Evolutionary conservation across 2,113 vertebrate species (phyloP), one percentile per base, ranked within the genome.

Genomic region (Sapayoa aenigma): DNA sequence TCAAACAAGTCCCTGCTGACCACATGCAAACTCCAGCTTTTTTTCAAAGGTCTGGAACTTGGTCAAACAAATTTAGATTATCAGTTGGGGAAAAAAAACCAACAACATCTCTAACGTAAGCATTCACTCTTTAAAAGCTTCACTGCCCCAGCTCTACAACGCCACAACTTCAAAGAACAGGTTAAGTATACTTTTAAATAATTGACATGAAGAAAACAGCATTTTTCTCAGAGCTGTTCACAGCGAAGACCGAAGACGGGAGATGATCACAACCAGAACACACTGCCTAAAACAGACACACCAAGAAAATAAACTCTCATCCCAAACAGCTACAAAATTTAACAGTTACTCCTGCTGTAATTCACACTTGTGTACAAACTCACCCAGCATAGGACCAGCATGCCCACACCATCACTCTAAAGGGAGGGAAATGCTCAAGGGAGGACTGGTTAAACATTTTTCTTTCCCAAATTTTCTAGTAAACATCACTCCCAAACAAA

Each of bases 361-460:
- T 25, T 81, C 84, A 77, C 59, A 24, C 15, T 59, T 1, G 0
- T 11, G 17, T 49, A 62, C 42, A 75, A 63, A 19, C 25, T 77
- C 78, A 72, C 17, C 3, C 0, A 0, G 19, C 0, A 0, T 0
- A 72, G 49, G 50, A 76, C 21, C 84, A 35, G 53, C 23, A 31
- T 5, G 4, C 39, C 46, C 52, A 89, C 42, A 73, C 5, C 62
- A 65, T 31, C 6, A 0, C 37, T 65, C 49, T 66, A 19, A 52
- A n/a, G 24, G n/a, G 15, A 87, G 13, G 5, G 31, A 67, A 78
- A 91, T n/a, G 77, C 31, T 52, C 52, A 56, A 35, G 37, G 21
- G 33, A 90, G 12, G 18, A 60, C 7, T 65, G 25, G 19, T 37
- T 81, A 78, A 94, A 84, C 4, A 72, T 52, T 82, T 90, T 80